A percentile compares a stretch with the other conserved stretches of the same genome.
Evolutionary conservation across 2,888 invertebrate genomes (phyloP).

Genomic region (Mythimna vitellina): DNA sequence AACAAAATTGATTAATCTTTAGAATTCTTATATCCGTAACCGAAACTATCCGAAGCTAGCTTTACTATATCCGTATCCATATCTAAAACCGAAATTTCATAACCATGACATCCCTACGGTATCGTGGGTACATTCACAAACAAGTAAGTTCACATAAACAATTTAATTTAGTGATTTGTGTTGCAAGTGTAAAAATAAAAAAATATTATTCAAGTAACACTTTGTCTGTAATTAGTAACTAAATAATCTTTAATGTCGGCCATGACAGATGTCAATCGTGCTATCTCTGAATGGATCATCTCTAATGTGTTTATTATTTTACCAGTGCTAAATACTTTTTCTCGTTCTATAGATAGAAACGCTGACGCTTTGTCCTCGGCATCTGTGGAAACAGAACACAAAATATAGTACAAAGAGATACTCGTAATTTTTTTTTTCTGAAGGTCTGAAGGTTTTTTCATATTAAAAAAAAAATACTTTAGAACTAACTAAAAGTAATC

Average conservation of each 20-base stretch:
- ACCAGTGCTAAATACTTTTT: conserved; percentile 72
- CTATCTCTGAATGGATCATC: conserved; percentile 72
- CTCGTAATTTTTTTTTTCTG: too few relatives aligned
- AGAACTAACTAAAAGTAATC: too few relatives aligned
- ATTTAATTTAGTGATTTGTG: not conserved
- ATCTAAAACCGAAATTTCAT: too few relatives aligned
- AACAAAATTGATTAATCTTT: too few relatives aligned
- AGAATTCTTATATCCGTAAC: too few relatives aligned
- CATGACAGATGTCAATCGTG: conserved; percentile 74
- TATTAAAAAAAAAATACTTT: too few relatives aligned
- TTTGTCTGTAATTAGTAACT: conserved; percentile 48
- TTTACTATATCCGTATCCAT: too few relatives aligned
- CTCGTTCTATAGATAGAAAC: conserved; percentile 74
- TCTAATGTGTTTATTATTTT: conserved; percentile 70
- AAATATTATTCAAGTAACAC: conserved; percentile 39
- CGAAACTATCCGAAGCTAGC: too few relatives aligned
- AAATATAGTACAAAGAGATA: not conserved
- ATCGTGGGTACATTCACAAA: not conserved
- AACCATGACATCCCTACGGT: too few relatives aligned
- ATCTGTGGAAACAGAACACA: conserved; percentile 65
- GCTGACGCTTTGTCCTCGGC: conserved; percentile 69
- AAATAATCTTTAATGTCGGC: conserved; percentile 76
- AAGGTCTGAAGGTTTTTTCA: too few relatives aligned
- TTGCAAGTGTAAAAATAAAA: not conserved
- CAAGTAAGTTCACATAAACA: not conserved